phyloP scores from a whole-genome alignment of 2,888 invertebrate species.

The Drosophila paranaensis region DNA sequence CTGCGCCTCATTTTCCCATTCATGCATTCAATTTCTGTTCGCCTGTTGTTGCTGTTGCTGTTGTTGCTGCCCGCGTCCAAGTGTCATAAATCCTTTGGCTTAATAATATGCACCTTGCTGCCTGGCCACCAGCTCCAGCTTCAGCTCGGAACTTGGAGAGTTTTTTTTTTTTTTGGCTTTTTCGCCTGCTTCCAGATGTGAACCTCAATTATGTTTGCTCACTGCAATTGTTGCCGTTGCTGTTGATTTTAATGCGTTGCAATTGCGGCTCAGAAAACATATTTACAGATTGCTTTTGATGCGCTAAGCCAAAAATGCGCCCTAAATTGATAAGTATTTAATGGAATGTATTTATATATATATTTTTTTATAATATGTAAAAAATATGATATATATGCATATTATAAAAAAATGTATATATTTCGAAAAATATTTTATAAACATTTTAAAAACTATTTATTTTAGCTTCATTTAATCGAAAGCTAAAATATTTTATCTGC shows the following conservation, averaged over 20 bases:
- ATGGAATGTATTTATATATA: background rate
- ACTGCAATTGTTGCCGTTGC: constrained; percentile 23
- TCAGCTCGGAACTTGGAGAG: constrained; percentile 10
- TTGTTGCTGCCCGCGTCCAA: constrained; percentile 63
- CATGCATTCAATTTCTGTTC: constrained; percentile 68
- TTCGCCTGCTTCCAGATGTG: constrained; percentile 18
- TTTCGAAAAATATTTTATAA: too few relatives aligned
- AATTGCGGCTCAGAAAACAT: constrained; percentile 42
- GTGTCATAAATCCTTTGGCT: constrained; percentile 83
- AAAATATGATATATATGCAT: too few relatives aligned
- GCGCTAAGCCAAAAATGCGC: constrained; percentile 18
- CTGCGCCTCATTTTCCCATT: constrained; percentile 80
- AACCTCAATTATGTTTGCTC: constrained; percentile 37
- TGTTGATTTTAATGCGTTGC: constrained; percentile 45
- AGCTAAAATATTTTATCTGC: background rate
- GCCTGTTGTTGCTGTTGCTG: constrained; percentile 37
- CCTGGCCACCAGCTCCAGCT: constrained; percentile 43
- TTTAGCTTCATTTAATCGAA: background rate
- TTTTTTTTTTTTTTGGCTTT: constrained; percentile 13
- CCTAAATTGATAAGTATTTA: background rate
- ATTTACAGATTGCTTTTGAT: constrained; percentile 28
- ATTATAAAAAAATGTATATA: too few relatives aligned
- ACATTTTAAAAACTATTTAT: background rate
- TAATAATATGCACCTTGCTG: constrained; percentile 84
- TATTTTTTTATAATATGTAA: background rate